Conservation (phyloP, 2,797 vertebrate genomes). For the Artibeus jamaicensis region DNA sequence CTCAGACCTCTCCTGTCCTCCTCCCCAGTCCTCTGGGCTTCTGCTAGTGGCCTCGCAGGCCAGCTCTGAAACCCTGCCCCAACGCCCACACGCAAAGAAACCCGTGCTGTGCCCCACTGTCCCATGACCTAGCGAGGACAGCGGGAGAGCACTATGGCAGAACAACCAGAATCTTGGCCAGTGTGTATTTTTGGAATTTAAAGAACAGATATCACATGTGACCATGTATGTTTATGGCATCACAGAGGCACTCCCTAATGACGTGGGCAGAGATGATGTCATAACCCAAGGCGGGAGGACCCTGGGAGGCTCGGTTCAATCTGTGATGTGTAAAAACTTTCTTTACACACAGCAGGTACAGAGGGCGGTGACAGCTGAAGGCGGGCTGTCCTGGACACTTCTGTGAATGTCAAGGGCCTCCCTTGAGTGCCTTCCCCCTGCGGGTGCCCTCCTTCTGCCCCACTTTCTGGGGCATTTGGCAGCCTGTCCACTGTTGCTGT, state of each 20-base stretch:
- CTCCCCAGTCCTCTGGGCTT: accelerated
- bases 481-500: background rate
- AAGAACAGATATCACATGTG: accelerated
- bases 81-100: background rate
- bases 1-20: too few relatives aligned
- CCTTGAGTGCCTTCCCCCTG: accelerated
- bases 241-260: background rate
- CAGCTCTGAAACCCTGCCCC: background rate
- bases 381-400: background rate
- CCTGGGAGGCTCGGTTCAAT: background rate
- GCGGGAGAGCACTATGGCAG: accelerated
- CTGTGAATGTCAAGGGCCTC: background rate
- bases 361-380: background rate
- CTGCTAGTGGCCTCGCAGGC: background rate
- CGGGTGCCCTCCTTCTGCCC: background rate
- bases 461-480: background rate
- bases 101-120: accelerated
- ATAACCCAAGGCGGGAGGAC: accelerated
- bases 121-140: accelerated
- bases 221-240: background rate
- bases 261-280: background rate
- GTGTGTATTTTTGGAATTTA: background rate
- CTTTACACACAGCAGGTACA: accelerated
- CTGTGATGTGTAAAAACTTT: background rate
- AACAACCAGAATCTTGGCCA: background rate